Conservation (phyloP, 2,797 vertebrate species). For the Acipenser ruthenus region DNA sequence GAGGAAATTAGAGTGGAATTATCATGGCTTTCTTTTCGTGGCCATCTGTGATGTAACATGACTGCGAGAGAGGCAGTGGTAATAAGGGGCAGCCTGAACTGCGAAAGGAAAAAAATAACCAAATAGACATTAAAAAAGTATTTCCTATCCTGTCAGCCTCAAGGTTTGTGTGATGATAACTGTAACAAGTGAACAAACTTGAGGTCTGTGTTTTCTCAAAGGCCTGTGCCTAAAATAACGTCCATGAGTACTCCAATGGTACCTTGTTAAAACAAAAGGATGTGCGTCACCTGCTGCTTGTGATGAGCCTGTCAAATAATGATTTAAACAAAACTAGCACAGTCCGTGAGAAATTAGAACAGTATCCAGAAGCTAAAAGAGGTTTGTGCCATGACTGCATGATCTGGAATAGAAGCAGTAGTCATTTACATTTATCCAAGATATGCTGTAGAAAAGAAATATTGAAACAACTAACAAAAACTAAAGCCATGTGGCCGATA, state of each 20-base stretch:
- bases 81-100: neutral
- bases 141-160: neutral
- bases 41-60: constrained; percentile 5
- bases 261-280: constrained; percentile 4
- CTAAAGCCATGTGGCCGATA: too few species aligned
- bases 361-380: neutral
- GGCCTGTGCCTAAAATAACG: constrained; percentile 1
- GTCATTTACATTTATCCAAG: too few species aligned
- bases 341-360: neutral
- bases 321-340: neutral
- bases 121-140: neutral
- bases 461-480: too few species aligned
- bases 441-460: too few species aligned
- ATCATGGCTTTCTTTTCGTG: neutral
- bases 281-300: neutral
- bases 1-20: neutral
- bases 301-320: neutral
- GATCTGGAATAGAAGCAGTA: neutral
- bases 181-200: neutral
- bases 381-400: neutral
- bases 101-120: neutral
- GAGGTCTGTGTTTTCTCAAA: neutral
- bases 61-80: neutral
- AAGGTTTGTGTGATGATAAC: neutral
- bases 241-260: neutral